phyloP scores from a whole-genome alignment of 1,140 invertebrate species.

The Drosophila sturtevanti region DNA sequence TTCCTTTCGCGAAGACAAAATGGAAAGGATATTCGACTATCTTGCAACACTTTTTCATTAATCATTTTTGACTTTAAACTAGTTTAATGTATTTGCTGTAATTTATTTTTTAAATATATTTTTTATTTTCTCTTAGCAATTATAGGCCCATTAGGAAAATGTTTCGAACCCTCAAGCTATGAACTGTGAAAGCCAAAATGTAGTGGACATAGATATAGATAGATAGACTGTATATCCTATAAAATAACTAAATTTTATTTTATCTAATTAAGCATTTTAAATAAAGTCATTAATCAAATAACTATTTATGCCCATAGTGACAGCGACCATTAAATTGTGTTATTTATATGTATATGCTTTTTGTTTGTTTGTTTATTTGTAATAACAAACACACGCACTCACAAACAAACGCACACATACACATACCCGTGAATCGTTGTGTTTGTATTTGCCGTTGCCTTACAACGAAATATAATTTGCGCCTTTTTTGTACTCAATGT shows the following conservation, averaged over 20 bases:
- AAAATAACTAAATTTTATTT: conserved; percentile 20
- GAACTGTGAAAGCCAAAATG: too few relatives aligned
- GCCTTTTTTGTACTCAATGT: conserved; percentile 44
- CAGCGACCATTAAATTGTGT: conserved; percentile 50
- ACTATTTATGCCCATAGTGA: conserved; percentile 35
- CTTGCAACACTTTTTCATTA: too few relatives aligned
- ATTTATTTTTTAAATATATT: too few relatives aligned
- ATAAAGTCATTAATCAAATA: conserved; percentile 3
- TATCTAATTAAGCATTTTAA: conserved; percentile 24
- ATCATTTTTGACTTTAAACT: too few relatives aligned
- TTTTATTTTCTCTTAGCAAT: too few relatives aligned
- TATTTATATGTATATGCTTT: conserved; percentile 57
- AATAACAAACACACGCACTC: conserved; percentile 48
- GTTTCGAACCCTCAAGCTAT: too few relatives aligned
- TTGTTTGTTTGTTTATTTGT: conserved; percentile 65
- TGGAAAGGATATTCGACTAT: too few relatives aligned
- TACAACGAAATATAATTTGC: conserved; percentile 77
- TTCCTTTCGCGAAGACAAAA: too few relatives aligned
- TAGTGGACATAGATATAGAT: too few relatives aligned
- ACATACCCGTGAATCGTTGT: not conserved
- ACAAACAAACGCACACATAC: not conserved
- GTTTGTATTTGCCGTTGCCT: conserved; percentile 58
- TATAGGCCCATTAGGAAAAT: too few relatives aligned
- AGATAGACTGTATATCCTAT: too few relatives aligned
- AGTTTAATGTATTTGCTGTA: too few relatives aligned